Evolutionary conservation across 2,113 vertebrate genomes (phyloP).

Genomic region (Syngnathus scovelli): DNA sequence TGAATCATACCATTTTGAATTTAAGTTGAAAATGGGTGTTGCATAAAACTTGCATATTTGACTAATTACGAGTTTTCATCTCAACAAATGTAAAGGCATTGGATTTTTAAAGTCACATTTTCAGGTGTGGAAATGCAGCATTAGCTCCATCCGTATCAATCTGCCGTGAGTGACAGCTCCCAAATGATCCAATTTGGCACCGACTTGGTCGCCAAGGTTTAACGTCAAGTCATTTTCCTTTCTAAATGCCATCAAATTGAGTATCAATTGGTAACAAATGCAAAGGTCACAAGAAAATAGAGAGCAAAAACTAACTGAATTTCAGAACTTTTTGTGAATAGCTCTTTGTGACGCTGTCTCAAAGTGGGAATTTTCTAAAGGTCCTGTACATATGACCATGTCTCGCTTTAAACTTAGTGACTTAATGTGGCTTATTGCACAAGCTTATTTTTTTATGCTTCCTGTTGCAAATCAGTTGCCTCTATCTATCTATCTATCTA

Average conservation of each 20-base stretch:
- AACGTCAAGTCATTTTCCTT: constrained; percentile 51
- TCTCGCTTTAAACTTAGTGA: not conserved
- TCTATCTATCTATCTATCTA: no score
- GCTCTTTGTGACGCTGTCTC: constrained; percentile 1
- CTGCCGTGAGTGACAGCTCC: constrained; percentile 36
- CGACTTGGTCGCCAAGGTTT: constrained; percentile 43
- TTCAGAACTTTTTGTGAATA: constrained; percentile 39
- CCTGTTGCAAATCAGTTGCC: not conserved
- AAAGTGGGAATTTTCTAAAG: not conserved
- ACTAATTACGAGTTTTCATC: not conserved
- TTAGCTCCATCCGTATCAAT: constrained; percentile 24
- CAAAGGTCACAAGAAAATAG: constrained; percentile 58
- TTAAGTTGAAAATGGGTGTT: not conserved
- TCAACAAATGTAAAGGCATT: not conserved
- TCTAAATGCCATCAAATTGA: constrained; percentile 64
- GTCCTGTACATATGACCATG: no score
- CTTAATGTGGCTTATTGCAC: not conserved
- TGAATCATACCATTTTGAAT: not conserved
- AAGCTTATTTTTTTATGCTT: no score
- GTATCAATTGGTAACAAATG: constrained; percentile 59
- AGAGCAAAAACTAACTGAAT: constrained; percentile 31
- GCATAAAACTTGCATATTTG: not conserved
- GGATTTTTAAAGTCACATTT: not conserved
- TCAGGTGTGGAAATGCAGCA: not conserved
- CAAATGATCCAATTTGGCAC: constrained; percentile 43